Base-by-base conservation (phyloP, 1,140 invertebrate species). In the Ctenoplectra terminalis region DNA sequence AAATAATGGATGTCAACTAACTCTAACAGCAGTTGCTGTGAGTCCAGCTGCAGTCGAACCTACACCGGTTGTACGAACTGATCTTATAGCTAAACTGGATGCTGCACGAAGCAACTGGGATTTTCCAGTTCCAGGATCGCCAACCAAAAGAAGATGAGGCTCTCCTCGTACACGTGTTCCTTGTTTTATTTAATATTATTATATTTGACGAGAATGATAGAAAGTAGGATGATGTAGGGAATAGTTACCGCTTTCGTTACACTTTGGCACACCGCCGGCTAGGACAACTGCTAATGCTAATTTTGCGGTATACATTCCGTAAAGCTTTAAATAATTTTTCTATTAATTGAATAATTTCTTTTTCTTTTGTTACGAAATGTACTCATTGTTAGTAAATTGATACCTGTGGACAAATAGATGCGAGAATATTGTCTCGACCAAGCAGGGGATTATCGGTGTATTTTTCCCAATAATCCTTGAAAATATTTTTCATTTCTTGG, bases 71-170 rank as follows among this genome's bases (percentile, higher is more conserved):
- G 98, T 98, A 69, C 98, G 94, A 11, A 99, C 96, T 13, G 97
- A 97, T 23, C 98, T 93, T 0, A 96, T 95, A 40, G 95, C 96
- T 54, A 99, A 92, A 92, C 96, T 96, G 3, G 96, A 94, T 1
- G 96, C 97, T 86, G 96, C 96, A 83, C 96, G 96, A 64, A 99
- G 94, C 63, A 99, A 95, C 91, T 98, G 97, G 0, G 98, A 98
- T 92, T 99, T 99, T 26, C 97, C 98, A 26, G 96, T 97, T 84
- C 98, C 98, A 84, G 98, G 98, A 95, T 99, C 98, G 50, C 98
- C 98, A 58, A 99, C 97, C 15, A 99, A 91, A 69, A 99, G 92
- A 85, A 99, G 93, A 94, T 99, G 98, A 13, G 97, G 96, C 88
- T 98, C 97, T 13, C 97, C 97, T 84, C 98, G 90, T 2, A 96